phyloP scores from a whole-genome alignment of 2,113 vertebrate genomes.

The Progne subis region DNA sequence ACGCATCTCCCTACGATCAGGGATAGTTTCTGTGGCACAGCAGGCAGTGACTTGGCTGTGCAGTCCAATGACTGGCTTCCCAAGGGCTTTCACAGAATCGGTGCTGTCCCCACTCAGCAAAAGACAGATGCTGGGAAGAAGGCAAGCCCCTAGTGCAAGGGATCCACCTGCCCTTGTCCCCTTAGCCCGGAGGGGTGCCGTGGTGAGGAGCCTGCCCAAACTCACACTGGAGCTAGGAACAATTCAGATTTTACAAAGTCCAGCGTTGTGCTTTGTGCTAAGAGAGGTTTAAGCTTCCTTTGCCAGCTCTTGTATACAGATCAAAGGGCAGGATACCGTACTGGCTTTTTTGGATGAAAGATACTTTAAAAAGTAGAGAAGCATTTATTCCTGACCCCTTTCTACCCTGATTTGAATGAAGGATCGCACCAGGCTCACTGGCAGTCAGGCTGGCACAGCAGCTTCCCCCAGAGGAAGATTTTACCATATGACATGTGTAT shows the following conservation, averaged over 20 bases:
- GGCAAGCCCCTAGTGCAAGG: neutral
- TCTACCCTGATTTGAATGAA: neutral
- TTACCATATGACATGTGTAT: neutral
- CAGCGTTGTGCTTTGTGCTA: neutral
- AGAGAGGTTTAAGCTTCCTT: neutral
- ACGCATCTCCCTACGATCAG: fast-evolving
- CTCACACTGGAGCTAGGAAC: neutral
- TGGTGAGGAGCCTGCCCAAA: neutral
- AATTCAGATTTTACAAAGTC: neutral
- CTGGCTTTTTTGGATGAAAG: neutral
- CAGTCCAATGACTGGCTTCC: neutral
- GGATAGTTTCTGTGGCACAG: neutral
- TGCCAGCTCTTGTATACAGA: neutral
- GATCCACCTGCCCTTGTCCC: neutral
- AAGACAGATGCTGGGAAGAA: neutral
- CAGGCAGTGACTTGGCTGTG: neutral
- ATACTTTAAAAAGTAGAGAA: neutral
- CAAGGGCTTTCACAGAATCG: neutral
- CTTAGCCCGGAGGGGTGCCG: fast-evolving
- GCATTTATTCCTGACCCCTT: neutral
- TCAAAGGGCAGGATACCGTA: neutral
- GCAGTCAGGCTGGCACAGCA: neutral
- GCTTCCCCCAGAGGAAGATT: neutral
- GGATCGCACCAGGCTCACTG: neutral
- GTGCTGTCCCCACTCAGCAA: neutral